phyloP scores from a whole-genome alignment of 2,797 vertebrate genomes.

The Crenuchus spilurus region DNA sequence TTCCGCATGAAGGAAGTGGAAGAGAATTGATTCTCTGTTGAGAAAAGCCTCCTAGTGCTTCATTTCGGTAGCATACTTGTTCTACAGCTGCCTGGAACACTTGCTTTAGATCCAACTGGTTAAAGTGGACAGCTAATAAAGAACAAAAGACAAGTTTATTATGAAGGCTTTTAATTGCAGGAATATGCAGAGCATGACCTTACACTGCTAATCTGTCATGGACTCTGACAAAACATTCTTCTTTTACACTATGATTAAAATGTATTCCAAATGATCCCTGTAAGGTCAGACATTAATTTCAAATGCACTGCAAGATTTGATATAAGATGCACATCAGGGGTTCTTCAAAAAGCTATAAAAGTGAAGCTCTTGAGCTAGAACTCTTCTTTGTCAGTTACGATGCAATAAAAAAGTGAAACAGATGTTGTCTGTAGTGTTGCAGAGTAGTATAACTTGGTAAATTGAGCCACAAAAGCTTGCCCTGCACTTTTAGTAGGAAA shows the following conservation, averaged over 20 bases:
- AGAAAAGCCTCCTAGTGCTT: neutral
- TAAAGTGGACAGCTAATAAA: too few species aligned
- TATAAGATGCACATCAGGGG: constrained; percentile 8
- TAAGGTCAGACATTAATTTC: constrained; percentile 10
- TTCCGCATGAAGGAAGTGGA: constrained; percentile 17
- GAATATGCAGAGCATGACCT: neutral
- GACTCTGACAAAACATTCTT: neutral
- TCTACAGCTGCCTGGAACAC: neutral
- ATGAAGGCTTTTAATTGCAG: neutral
- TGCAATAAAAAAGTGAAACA: constrained; percentile 57
- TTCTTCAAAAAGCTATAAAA: constrained; percentile 56
- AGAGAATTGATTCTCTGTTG: constrained; percentile 21
- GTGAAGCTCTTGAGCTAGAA: constrained; percentile 43
- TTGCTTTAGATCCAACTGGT: too few species aligned
- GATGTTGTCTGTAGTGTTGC: constrained; percentile 45
- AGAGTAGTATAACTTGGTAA: neutral
- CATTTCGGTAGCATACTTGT: neutral
- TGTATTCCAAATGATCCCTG: neutral
- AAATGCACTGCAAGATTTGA: neutral
- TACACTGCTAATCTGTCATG: too few species aligned
- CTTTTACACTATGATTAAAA: neutral
- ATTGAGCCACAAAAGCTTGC: neutral
- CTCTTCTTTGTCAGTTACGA: constrained; percentile 35
- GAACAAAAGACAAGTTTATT: constrained; percentile 42
- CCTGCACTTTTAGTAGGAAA: too few species aligned